A percentile compares a stretch with the other conserved stretches of the same genome.
These are phyloP conservation scores for Eidolon dupreanum DNA, from an alignment of 2,797 vertebrate species.

Conservation along the genomic window DNA sequence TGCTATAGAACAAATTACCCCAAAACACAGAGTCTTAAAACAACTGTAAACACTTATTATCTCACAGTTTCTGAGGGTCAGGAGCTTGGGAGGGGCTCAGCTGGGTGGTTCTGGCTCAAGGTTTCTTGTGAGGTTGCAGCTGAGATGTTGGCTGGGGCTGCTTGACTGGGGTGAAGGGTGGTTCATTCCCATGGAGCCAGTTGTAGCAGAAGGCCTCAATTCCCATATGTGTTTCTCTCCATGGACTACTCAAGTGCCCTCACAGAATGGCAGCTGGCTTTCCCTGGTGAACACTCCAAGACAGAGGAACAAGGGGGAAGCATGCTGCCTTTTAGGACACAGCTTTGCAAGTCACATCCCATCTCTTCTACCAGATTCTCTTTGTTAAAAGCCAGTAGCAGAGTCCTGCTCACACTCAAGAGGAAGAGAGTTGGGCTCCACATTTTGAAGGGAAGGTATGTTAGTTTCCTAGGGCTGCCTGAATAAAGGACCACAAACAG, in stretches of 20 bases:
- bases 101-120: background rate
- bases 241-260: background rate
- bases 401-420: background rate
- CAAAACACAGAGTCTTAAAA: background rate
- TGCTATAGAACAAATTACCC: background rate
- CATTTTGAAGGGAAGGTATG: background rate
- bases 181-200: background rate
- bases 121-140: background rate
- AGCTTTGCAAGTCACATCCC: background rate
- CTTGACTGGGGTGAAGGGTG: background rate
- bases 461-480: background rate
- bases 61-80: background rate
- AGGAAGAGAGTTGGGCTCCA: background rate
- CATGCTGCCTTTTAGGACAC: fast-evolving
- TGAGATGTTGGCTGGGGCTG: background rate
- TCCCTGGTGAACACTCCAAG: background rate
- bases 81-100: background rate
- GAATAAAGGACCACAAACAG: background rate
- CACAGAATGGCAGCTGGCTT: fast-evolving
- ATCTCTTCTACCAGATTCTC: background rate
- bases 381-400: background rate
- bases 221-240: fast-evolving
- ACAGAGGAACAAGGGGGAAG: background rate
- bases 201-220: background rate
- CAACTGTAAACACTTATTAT: background rate